These are phyloP conservation scores for Ameiurus melas DNA, from an alignment of 2,113 vertebrate species.

Conservation along the genomic window DNA sequence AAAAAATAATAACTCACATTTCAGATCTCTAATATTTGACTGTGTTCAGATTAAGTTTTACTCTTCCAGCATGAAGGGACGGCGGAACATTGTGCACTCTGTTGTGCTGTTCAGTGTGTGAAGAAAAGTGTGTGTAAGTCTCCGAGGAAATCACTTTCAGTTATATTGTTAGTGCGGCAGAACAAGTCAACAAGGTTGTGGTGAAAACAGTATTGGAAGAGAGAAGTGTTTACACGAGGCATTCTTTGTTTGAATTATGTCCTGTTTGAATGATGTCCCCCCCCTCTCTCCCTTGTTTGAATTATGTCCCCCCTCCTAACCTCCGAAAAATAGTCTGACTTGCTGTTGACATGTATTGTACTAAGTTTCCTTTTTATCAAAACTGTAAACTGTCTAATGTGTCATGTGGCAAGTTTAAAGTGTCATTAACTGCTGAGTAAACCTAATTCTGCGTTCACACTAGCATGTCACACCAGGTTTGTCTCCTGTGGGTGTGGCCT, in stretches of 20 bases:
- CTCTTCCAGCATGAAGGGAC: neutral
- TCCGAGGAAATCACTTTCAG: neutral
- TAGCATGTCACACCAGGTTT: neutral
- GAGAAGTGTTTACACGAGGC: neutral
- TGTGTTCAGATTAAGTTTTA: neutral
- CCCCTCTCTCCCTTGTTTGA: neutral
- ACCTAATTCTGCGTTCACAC: neutral
- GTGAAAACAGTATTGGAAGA: neutral
- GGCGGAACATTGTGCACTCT: neutral
- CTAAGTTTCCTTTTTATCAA: neutral
- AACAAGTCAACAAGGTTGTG: neutral
- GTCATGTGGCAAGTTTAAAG: slow-evolving; percentile 4
- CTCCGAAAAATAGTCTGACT: neutral
- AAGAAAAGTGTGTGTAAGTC: neutral
- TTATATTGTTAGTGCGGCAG: neutral
- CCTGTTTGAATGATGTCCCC: neutral
- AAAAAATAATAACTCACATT: neutral
- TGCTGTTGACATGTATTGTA: neutral
- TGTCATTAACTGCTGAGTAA: neutral
- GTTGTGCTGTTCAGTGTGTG: neutral
- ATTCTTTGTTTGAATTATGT: neutral
- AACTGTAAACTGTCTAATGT: slow-evolving; percentile 5
- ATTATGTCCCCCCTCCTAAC: neutral
- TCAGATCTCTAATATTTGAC: neutral
- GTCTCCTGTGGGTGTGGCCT: neutral